Base-by-base conservation (phyloP, 1,140 invertebrate genomes). In the Hypsibius dujardini region DNA sequence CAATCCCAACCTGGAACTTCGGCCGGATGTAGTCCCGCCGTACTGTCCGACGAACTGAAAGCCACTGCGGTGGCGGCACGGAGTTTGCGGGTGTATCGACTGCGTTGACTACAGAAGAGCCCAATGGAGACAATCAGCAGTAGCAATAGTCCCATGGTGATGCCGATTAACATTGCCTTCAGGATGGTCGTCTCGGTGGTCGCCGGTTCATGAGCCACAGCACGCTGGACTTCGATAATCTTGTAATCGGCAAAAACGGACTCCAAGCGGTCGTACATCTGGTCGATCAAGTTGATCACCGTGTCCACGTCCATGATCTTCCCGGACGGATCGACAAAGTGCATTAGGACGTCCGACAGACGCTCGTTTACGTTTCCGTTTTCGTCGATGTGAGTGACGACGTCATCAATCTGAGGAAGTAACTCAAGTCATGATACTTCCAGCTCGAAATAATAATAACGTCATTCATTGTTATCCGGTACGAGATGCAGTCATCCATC, bases 391-490 rank as follows among this genome's bases (percentile, higher is more conserved):
- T 67, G 62, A 3, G 62, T 67, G 7, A 67, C 62, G 3, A 67
- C 62, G 62, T 67, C 62, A 42, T 67, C 62, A 42, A 67, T 67
- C 62, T 67, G 62, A 7, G n/a, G n/a, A 56, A n/a, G n/a, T n/a
- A n/a, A n/a, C n/a, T n/a, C n/a, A n/a, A n/a, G n/a, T n/a, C n/a
- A n/a, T n/a, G n/a, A n/a, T n/a, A n/a, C n/a, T n/a, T n/a, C n/a
- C n/a, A n/a, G n/a, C n/a, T n/a, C n/a, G n/a, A n/a, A n/a, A n/a
- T n/a, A n/a, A n/a, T n/a, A n/a, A n/a, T n/a, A n/a, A n/a, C n/a
- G n/a, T n/a, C n/a, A n/a, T n/a, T n/a, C n/a, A n/a, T n/a, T n/a
- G n/a, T n/a, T n/a, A n/a, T n/a, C n/a, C n/a, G n/a, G n/a, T n/a
- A n/a, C n/a, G n/a, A n/a, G n/a, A n/a, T n/a, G n/a, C n/a, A n/a